Base-by-base conservation (phyloP, 1,140 invertebrate species). In the Musca domestica region DNA sequence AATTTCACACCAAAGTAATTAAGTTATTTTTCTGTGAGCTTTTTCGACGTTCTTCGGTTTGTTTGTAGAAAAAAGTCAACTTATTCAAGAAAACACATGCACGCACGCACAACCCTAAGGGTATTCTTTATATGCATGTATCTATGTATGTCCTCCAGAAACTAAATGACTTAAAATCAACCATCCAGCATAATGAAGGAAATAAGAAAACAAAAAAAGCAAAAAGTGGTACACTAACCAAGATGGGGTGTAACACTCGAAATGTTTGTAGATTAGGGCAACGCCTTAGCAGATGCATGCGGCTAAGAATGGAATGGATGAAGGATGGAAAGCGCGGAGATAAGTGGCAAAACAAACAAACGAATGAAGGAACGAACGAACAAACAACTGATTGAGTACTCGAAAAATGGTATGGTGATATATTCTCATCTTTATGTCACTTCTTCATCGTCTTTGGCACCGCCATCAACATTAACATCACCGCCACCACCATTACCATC, bases 1-100 rank as follows among this genome's bases (percentile, higher is more conserved):
- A 27, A 58, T 58, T 58, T 58, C 54, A 58, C 54, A 27, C 23
- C 54, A 27, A 58, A 27, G 23, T 30, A 30, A 27, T 58, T 30
- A 58, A 58, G 23, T 58, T 58, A 30, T 22, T 23, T 15, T n/a
- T 58, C 27, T 27, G 25, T 27, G 27, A 4, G 3, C 9, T 30
- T 30, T 30, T 30, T 30, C 27, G 3, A 9, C 27, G 27, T 9
- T 30, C 27, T 30, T 30, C 27, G 3, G 27, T 3, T 30, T 30
- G 27, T 30, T 30, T 30, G 27, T 30, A 30, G 27, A n/a, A n/a
- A n/a, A n/a, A n/a, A n/a, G n/a, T n/a, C n/a, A n/a, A n/a, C n/a
- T n/a, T n/a, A n/a, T n/a, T 3, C 27, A 30, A 30, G 3, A 30
- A 3, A 3, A 30, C 27, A 30, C 27, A 30, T 30, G 9, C 27